These are phyloP conservation scores for Atta cephalotes DNA, from an alignment of 1,140 invertebrate genomes.

Conservation along the genomic window DNA sequence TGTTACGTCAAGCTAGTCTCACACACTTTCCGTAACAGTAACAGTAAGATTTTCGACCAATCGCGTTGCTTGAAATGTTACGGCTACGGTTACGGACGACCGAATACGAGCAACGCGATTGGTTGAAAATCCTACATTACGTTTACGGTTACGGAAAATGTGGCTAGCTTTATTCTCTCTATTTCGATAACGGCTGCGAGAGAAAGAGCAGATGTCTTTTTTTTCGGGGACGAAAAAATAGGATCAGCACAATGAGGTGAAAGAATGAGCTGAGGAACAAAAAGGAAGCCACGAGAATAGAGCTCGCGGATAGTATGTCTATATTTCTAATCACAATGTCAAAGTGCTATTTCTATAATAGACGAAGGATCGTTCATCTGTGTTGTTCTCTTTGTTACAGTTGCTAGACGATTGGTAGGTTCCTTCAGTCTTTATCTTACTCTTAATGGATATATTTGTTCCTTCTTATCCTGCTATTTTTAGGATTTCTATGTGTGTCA, in stretches of 20 bases:
- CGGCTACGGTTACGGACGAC: too few species aligned
- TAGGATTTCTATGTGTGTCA: not conserved
- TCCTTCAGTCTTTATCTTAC: not conserved
- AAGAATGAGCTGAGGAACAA: constrained; percentile 53
- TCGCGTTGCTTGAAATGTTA: too few species aligned
- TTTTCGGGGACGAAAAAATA: constrained; percentile 62
- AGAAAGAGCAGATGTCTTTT: constrained; percentile 70
- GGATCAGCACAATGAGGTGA: constrained; percentile 32
- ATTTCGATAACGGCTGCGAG: constrained; percentile 69
- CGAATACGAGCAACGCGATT: too few species aligned
- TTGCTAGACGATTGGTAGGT: not conserved
- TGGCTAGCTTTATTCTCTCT: constrained; percentile 58
- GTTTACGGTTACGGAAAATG: too few species aligned
- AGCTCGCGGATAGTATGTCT: not conserved
- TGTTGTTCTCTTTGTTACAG: constrained; percentile 1
- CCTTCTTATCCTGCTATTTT: constrained; percentile 8
- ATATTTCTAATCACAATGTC: constrained; percentile 54
- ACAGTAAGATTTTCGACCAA: too few species aligned
- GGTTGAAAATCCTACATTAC: too few species aligned
- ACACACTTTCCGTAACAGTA: too few species aligned
- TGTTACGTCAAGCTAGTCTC: constrained; percentile 19
- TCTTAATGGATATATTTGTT: constrained; percentile 11
- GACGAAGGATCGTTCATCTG: not conserved
- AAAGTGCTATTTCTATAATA: constrained; percentile 31
- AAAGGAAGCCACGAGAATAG: not conserved